Evolutionary conservation across 2,113 vertebrate species (phyloP).

Genomic region (Lasiurus borealis): DNA sequence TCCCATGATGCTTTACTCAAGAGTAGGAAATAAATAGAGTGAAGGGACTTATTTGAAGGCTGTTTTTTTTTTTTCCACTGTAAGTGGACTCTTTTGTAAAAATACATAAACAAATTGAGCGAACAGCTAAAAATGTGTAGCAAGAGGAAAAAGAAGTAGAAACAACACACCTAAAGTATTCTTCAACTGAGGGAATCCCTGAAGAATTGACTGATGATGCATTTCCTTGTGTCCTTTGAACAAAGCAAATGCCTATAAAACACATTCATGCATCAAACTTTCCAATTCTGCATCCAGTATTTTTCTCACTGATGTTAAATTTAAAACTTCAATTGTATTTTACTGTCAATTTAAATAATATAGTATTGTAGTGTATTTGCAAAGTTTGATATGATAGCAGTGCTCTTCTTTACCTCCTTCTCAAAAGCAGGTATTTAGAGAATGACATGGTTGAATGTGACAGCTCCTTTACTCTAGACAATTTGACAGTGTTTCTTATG

Average conservation of each 20-base stretch:
- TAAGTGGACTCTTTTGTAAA: background rate
- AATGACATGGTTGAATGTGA: background rate
- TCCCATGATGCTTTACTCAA: background rate
- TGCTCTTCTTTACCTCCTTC: background rate
- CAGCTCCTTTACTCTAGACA: background rate
- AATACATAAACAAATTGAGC: background rate
- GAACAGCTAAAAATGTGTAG: background rate
- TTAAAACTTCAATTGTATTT: background rate
- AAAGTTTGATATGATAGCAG: background rate
- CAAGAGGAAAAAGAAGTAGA: background rate
- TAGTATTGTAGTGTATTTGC: background rate
- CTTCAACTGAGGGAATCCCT: background rate
- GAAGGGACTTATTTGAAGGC: background rate
- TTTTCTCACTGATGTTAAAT: background rate
- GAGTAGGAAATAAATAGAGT: background rate
- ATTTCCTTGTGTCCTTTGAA: background rate
- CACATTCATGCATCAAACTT: background rate
- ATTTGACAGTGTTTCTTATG: conserved; percentile 38
- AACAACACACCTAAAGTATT: background rate
- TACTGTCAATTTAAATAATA: background rate
- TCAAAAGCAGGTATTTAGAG: conserved; percentile 31
- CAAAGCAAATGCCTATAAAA: background rate
- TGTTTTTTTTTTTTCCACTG: background rate
- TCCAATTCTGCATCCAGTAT: fast-evolving
- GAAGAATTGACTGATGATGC: background rate